These are phyloP conservation scores for Emydoidea blandingii DNA, from an alignment of 2,797 vertebrate species.

Conservation along the genomic window DNA sequence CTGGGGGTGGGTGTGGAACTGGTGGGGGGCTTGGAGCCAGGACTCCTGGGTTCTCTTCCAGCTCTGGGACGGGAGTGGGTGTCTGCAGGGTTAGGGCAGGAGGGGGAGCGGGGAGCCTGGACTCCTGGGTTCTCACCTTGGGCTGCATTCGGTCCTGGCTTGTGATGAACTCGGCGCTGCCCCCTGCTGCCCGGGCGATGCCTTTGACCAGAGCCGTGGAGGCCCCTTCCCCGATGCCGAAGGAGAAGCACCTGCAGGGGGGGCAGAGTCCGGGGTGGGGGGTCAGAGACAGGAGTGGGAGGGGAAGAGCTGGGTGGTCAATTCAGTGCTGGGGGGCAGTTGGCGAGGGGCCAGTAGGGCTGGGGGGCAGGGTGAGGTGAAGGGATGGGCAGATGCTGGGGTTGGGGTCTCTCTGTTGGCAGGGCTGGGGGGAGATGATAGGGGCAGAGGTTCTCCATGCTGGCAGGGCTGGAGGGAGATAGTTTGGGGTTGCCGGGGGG, in stretches of 20 bases:
- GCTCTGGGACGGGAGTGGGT: background rate
- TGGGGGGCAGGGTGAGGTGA: no score
- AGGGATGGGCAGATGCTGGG: no score
- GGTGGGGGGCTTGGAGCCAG: no score
- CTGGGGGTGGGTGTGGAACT: background rate
- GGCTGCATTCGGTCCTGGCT: background rate
- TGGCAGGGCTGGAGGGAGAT: no score
- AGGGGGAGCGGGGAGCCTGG: background rate
- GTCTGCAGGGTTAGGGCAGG: no score
- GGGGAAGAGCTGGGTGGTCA: constrained; percentile 78
- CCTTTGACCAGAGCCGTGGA: constrained; percentile 69
- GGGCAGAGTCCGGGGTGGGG: background rate
- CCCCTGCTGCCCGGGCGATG: background rate
- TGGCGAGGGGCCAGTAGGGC: no score
- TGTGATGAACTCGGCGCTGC: background rate
- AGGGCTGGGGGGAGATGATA: no score
- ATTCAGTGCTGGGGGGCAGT: no score
- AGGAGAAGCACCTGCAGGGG: constrained; percentile 86
- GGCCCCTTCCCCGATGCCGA: constrained; percentile 90
- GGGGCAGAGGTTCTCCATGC: no score
- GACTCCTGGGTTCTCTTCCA: background rate
- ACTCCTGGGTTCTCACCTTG: background rate
- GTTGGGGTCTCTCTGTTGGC: no score
- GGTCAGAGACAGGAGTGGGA: constrained; percentile 36
- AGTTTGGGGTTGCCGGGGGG: no score